Base-by-base conservation (phyloP, 2,888 invertebrate genomes). In the Copidosoma aretas region DNA sequence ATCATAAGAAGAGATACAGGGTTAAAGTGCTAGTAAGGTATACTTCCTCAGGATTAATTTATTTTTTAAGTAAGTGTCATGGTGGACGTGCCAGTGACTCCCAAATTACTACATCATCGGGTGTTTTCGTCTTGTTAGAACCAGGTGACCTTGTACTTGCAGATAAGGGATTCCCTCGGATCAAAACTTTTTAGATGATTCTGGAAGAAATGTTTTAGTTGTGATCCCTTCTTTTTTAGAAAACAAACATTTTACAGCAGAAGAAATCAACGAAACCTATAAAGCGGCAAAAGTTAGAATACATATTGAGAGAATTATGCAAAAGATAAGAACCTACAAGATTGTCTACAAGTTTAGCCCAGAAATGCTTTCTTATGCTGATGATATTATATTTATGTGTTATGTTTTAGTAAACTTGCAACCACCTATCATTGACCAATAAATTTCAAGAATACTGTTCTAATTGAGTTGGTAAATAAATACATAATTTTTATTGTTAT, bases 171-270 rank as follows among this genome's bases (percentile, higher is more conserved):
- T 56, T 56, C 25, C 25, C 56, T 19, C 24, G 24, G 25, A 56
- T 56, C 19, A 56, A 49, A 49, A n/a, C 49, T 49, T n/a, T 10
- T n/a, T 49, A 19, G 49, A 49, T 19, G 10, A 19, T 19, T n/a
- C 10, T n/a, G 49, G 49, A 49, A 49, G 19, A 49, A 10, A 49
- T 49, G 10, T 10, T n/a, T 49, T 72, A 22, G 14, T 73, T 22
- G 73, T 73, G 0, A 72, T 74, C 70, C 73, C 72, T 19, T 73
- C 74, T 17, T 70, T 73, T 57, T 17, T 64, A 1, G n/a, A 22
- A 15, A 60, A 68, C n/a, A 10, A 12, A 17, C 22, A 65, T 1
- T 74, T 71, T 43, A 61, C 64, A 22, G 22, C 12, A 52, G 63
- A 69, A 58, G 66, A 70, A 46, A 59, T 60, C 3, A 46, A 60